Evolutionary conservation across 2,113 vertebrate species (phyloP).

Genomic region (Daphoenositta chrysoptera): DNA sequence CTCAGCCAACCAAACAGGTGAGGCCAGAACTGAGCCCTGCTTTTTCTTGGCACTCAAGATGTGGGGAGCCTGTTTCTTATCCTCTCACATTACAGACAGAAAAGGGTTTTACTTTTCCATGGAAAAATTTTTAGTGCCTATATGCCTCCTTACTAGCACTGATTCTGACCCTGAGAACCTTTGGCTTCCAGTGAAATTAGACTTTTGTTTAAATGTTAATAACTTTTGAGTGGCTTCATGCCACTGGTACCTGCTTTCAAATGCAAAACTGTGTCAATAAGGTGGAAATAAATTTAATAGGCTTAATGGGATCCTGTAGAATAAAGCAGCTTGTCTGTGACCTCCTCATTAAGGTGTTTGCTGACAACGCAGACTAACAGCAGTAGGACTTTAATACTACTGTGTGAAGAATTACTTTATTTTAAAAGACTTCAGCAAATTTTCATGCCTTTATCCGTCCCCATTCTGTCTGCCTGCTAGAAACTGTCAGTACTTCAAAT

Average conservation of each 20-base stretch:
- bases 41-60: not conserved
- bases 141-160: not conserved
- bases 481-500: not conserved
- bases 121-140: not conserved
- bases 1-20: not conserved
- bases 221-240: not conserved
- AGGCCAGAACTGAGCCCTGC: not conserved
- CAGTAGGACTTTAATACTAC: not conserved
- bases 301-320: not conserved
- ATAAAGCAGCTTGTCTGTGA: constrained; percentile 10
- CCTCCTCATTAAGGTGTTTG: constrained; percentile 45
- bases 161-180: not conserved
- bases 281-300: constrained; percentile 16
- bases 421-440: constrained; percentile 28
- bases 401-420: constrained; percentile 1
- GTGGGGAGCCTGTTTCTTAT: not conserved
- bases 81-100: not conserved
- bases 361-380: constrained; percentile 13
- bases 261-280: constrained; percentile 17
- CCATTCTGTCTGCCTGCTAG: not conserved
- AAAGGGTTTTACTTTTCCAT: not conserved
- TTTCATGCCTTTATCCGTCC: not conserved
- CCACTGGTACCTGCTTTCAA: not conserved
- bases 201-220: not conserved
- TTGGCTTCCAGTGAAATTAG: not conserved